Evolutionary conservation across 2,888 invertebrate species (phyloP), one percentile per base, ranked within the genome.

Genomic region (Chymomyza procnemis): DNA sequence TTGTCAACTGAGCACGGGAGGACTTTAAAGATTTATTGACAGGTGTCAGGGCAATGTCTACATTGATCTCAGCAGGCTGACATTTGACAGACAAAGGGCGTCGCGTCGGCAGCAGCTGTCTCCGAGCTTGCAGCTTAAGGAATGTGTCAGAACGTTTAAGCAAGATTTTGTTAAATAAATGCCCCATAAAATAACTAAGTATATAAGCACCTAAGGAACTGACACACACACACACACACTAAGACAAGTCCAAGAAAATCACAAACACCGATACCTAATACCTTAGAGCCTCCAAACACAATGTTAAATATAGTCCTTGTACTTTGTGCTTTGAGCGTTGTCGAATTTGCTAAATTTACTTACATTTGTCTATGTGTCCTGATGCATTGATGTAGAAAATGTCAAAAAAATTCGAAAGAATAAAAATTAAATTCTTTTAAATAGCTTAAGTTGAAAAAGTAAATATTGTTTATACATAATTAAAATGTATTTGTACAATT

Each of bases 401-500:
- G 34, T 41, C 34, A 12, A 41, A 41, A 26, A 26, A 26, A 26
- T 26, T 0, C 1, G 1, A 26, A 26, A n/a, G n/a, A n/a, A n/a
- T n/a, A n/a, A n/a, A n/a, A n/a, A n/a, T n/a, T n/a, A n/a, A n/a
- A n/a, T n/a, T n/a, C n/a, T 30, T 30, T 41, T 41, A 41, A 41
- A 41, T 41, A 50, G 18, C 19, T 18, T 50, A 19, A 50, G 19
- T n/a, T 47, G 4, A 63, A 59, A 22, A 59, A 58, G 58, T 60
- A 59, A 26, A 26, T 59, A 66, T 30, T 34, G 22, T 14, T 16
- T 52, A 41, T 66, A 61, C 74, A 67, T 68, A 60, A 72, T 69
- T 71, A 54, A 74, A 62, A 66, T 73, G 76, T 71, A 59, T 59
- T 73, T 77, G 82, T 85, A 75, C 63, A 79, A 77, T 72, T 82